phyloP scores from a whole-genome alignment of 2,888 invertebrate species.

The Selenia dentaria region DNA sequence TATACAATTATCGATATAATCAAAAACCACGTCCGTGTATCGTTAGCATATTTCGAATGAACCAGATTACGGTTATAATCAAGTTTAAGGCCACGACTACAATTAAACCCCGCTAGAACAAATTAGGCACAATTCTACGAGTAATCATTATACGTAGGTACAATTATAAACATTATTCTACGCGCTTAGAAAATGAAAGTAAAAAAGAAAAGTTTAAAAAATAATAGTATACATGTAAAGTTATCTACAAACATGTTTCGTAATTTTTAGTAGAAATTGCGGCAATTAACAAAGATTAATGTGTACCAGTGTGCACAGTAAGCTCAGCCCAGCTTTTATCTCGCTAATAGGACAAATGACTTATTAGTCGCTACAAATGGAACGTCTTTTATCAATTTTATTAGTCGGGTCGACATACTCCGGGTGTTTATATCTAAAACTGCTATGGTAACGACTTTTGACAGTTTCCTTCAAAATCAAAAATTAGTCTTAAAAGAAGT shows the following conservation, averaged over 20 bases:
- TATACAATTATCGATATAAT: slow-evolving; percentile 1
- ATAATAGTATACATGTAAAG: neutral
- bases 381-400: slow-evolving; percentile 42
- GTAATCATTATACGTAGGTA: too few relatives aligned
- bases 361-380: slow-evolving; percentile 32
- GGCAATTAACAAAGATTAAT: slow-evolving; percentile 16
- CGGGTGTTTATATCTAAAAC: too few relatives aligned
- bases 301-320: slow-evolving; percentile 13
- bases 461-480: too few relatives aligned
- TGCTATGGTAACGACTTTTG: too few relatives aligned
- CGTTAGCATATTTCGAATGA: neutral
- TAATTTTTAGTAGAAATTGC: slow-evolving; percentile 19
- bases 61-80: slow-evolving; percentile 1
- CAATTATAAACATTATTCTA: slow-evolving; percentile 1
- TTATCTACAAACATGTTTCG: slow-evolving; percentile 2
- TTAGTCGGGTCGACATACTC: slow-evolving; percentile 22
- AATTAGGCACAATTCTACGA: too few relatives aligned
- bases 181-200: slow-evolving; percentile 20
- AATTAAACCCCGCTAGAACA: slow-evolving; percentile 3
- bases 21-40: slow-evolving; percentile 1
- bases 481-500: too few relatives aligned
- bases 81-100: slow-evolving; percentile 5
- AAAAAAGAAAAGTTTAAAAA: slow-evolving; percentile 9
- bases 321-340: slow-evolving; percentile 31
- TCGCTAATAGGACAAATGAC: slow-evolving; percentile 41